Percentiles rank a stretch among this genome's conserved stretches.
Evolutionary conservation across 2,888 invertebrate species (phyloP).

Genomic region (Lingula anatina): DNA sequence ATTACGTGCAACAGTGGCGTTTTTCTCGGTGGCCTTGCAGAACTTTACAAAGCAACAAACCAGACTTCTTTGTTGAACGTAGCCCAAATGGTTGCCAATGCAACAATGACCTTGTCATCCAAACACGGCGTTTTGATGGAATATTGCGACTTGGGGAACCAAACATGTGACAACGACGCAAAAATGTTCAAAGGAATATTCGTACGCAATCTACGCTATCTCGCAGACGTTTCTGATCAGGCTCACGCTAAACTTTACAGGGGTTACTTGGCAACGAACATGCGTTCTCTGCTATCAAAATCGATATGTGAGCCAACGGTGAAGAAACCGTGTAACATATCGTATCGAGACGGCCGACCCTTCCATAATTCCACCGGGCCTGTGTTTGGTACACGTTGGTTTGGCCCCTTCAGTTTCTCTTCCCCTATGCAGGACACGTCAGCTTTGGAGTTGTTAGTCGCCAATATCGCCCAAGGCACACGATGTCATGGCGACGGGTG

Average conservation of each 20-base stretch:
- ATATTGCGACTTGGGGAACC: conserved; percentile 17
- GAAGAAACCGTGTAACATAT: conserved; percentile 23
- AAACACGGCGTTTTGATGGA: conserved; percentile 20
- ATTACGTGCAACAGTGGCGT: conserved; percentile 21
- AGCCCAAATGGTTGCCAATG: conserved; percentile 18
- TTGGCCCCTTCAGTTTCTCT: conserved; percentile 19
- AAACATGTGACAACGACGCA: conserved; percentile 19
- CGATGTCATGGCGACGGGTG: conserved; percentile 18
- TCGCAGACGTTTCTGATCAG: conserved; percentile 17
- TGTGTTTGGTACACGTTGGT: conserved; percentile 23
- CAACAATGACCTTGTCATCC: conserved; percentile 14
- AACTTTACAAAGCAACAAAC: conserved; percentile 16
- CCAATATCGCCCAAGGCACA: conserved; percentile 18
- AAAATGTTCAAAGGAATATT: conserved; percentile 27
- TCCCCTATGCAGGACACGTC: conserved; percentile 26
- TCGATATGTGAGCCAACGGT: conserved; percentile 18
- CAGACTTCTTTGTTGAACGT: conserved; percentile 14
- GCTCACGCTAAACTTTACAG: conserved; percentile 12
- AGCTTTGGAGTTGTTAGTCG: conserved; percentile 20
- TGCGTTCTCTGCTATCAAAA: conserved; percentile 13
- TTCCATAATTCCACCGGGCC: conserved; percentile 21
- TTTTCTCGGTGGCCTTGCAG: conserved; percentile 18
- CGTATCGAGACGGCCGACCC: conserved; percentile 22
- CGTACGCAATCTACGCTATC: conserved; percentile 17
- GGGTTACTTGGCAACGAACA: conserved; percentile 17